These are phyloP conservation scores for Cephus pygmeus DNA, from an alignment of 2,888 invertebrate genomes.

Conservation along the genomic window DNA sequence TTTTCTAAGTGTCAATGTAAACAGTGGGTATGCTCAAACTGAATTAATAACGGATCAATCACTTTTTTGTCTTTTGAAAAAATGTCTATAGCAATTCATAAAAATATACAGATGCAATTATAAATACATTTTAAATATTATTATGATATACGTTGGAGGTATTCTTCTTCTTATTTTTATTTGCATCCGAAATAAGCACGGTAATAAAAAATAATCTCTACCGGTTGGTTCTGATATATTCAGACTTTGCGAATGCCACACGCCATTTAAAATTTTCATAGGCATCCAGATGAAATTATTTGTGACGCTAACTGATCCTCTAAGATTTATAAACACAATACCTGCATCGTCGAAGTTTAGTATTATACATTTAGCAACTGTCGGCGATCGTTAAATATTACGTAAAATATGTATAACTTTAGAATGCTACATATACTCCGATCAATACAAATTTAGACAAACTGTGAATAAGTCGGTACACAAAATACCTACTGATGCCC, in stretches of 20 bases:
- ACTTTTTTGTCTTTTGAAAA: neutral
- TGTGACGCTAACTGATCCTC: too few species aligned
- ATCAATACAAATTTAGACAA: neutral
- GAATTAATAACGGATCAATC: neutral
- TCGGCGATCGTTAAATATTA: neutral
- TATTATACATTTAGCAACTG: neutral
- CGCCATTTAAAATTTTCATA: neutral
- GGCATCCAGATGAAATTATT: neutral
- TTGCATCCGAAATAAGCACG: neutral
- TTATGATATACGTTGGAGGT: neutral
- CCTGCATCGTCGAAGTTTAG: neutral
- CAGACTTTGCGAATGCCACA: neutral
- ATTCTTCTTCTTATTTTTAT: neutral
- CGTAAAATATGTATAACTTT: neutral
- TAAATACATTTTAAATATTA: neutral
- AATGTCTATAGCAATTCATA: too few species aligned
- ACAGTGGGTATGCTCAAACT: neutral
- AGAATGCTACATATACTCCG: neutral
- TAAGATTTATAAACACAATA: too few species aligned
- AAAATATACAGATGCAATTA: too few species aligned
- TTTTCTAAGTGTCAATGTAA: neutral
- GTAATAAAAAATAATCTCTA: neutral
- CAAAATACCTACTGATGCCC: neutral
- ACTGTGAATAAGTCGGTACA: neutral
- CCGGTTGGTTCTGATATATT: neutral